phyloP scores from a whole-genome alignment of 1,140 invertebrate genomes.

The Pseudoatta argentina region DNA sequence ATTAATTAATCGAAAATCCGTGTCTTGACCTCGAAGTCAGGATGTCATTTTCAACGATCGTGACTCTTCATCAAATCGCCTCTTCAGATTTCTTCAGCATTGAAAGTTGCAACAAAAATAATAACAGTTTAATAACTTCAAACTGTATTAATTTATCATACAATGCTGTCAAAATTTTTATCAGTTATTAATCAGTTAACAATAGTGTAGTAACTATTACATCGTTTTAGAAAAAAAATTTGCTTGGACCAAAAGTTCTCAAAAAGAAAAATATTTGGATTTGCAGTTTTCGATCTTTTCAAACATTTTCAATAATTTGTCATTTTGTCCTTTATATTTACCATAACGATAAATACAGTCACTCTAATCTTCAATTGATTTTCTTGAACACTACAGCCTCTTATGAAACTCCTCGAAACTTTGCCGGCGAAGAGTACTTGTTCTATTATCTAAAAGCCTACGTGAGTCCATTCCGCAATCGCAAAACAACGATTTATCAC shows the following conservation, averaged over 20 bases:
- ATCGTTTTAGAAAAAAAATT: neutral
- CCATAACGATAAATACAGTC: neutral
- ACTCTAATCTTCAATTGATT: neutral
- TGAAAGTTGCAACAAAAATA: constrained; percentile 25
- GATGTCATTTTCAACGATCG: constrained; percentile 42
- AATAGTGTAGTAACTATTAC: neutral
- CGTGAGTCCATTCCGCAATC: neutral
- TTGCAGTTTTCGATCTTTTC: neutral
- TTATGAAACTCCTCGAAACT: neutral
- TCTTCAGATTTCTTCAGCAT: constrained; percentile 6
- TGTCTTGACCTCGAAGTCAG: constrained; percentile 17
- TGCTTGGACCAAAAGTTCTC: neutral
- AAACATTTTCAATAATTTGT: neutral
- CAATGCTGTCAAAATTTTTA: neutral
- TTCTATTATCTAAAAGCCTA: constrained; percentile 12
- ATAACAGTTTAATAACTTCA: neutral
- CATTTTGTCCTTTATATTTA: neutral
- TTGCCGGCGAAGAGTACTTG: neutral
- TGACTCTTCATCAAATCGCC: constrained; percentile 30
- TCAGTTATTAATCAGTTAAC: neutral
- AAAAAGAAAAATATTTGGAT: neutral
- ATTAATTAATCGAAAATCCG: constrained; percentile 22
- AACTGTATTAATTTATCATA: neutral
- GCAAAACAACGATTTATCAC: constrained; percentile 25
- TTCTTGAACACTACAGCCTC: neutral